Conservation (phyloP, 2,797 vertebrate genomes). For the Huso huso region DNA sequence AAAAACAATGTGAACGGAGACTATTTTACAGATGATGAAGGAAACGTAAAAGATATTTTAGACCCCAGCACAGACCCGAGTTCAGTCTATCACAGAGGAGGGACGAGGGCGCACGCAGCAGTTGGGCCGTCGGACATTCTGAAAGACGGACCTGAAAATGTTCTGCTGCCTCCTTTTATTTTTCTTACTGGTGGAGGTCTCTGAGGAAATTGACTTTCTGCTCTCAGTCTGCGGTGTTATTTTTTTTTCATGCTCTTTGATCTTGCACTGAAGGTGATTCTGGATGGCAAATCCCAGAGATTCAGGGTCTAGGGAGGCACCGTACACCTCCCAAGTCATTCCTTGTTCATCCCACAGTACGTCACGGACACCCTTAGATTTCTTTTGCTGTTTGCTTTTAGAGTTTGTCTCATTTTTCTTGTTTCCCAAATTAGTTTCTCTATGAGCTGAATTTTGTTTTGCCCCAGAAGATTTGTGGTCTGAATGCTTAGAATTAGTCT, state of each 20-base stretch:
- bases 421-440: conserved; percentile 28
- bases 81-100: conserved; percentile 79
- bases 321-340: conserved; percentile 90
- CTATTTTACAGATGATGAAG: too few relatives aligned
- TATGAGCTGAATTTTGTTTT: conserved; percentile 26
- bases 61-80: not conserved
- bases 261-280: conserved; percentile 80
- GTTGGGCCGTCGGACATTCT: conserved; percentile 83
- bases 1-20: too few relatives aligned
- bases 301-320: conserved; percentile 71
- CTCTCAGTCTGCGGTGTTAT: conserved; percentile 48
- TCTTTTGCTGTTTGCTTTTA: conserved; percentile 40
- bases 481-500: conserved; percentile 4
- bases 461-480: conserved; percentile 10
- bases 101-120: conserved; percentile 82
- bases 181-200: conserved; percentile 51
- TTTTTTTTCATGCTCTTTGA: conserved; percentile 70
- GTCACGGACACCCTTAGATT: conserved; percentile 56
- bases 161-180: conserved; percentile 61
- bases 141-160: conserved; percentile 70
- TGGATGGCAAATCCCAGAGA: conserved; percentile 79
- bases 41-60: too few relatives aligned
- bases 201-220: conserved; percentile 68
- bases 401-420: not conserved
- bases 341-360: conserved; percentile 84